Evolutionary conservation across 2,888 invertebrate genomes (phyloP).

Genomic region (Oxystoma pomonae): DNA sequence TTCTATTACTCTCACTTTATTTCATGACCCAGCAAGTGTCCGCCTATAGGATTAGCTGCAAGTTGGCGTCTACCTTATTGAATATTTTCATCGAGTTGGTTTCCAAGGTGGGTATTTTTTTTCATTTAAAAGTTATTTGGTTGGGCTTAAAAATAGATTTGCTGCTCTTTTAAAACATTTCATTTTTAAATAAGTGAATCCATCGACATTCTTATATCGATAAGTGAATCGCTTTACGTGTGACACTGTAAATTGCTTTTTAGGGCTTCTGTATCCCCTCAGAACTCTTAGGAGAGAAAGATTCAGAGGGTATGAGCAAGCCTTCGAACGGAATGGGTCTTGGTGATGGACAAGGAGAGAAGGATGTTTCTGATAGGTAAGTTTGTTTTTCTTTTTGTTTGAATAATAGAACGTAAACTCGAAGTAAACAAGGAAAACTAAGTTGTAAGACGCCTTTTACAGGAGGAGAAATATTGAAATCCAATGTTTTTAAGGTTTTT

Average conservation of each 20-base stretch:
- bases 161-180: too few species aligned
- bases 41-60: slow-evolving; percentile 73
- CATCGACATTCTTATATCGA: too few species aligned
- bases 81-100: slow-evolving; percentile 82
- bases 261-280: slow-evolving; percentile 91
- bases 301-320: slow-evolving; percentile 47
- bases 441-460: too few species aligned
- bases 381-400: too few species aligned
- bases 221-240: too few species aligned
- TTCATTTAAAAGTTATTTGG: neutral
- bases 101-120: slow-evolving; percentile 52
- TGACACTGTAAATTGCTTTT: too few species aligned
- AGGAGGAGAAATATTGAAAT: too few species aligned
- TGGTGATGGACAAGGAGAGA: slow-evolving; percentile 89
- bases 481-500: too few species aligned
- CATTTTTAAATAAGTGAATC: too few species aligned
- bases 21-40: slow-evolving; percentile 75
- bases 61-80: slow-evolving; percentile 77
- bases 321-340: slow-evolving; percentile 77
- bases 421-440: too few species aligned
- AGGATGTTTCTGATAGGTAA: slow-evolving; percentile 81
- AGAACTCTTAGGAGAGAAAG: slow-evolving; percentile 72
- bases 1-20: slow-evolving; percentile 69
- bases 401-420: too few species aligned
- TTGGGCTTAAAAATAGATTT: too few species aligned